Conservation (phyloP, 2,797 vertebrate genomes). For the Anomalospiza imberbis region DNA sequence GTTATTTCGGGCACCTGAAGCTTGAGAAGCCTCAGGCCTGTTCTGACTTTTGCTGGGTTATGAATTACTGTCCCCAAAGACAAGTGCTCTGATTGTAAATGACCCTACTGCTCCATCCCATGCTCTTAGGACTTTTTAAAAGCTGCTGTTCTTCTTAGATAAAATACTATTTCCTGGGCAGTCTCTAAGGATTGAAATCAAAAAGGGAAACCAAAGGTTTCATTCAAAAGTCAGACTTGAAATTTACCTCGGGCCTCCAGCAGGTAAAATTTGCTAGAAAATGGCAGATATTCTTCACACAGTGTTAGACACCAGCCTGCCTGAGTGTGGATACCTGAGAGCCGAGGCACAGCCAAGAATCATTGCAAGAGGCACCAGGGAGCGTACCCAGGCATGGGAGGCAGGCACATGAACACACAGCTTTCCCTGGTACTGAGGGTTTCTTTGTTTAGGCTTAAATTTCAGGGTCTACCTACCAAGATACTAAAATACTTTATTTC, state of each 20-base stretch:
- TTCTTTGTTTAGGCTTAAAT: background rate
- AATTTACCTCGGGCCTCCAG: constrained; percentile 21
- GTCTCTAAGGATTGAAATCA: background rate
- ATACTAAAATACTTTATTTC: background rate
- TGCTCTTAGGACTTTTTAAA: background rate
- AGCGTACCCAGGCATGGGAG: background rate
- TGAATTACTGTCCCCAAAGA: background rate
- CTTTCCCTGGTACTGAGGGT: background rate
- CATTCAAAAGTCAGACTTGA: constrained; percentile 30
- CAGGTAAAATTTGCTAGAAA: constrained; percentile 49
- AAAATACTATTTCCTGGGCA: background rate
- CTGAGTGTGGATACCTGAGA: background rate
- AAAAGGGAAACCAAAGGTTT: background rate
- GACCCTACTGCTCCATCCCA: background rate
- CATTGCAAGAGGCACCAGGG: background rate
- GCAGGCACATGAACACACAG: background rate
- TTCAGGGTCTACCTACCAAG: background rate
- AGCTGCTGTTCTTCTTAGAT: background rate
- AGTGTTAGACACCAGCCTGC: background rate
- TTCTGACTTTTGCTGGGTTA: background rate
- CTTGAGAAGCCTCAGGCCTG: background rate
- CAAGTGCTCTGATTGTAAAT: background rate
- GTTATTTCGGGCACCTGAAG: background rate
- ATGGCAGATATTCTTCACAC: constrained; percentile 46
- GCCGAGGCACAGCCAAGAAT: background rate